Percentiles rank a stretch among this genome's conserved stretches.
Evolutionary conservation across 2,797 vertebrate species (phyloP).

Genomic region (Lutjanus argentimaculatus): DNA sequence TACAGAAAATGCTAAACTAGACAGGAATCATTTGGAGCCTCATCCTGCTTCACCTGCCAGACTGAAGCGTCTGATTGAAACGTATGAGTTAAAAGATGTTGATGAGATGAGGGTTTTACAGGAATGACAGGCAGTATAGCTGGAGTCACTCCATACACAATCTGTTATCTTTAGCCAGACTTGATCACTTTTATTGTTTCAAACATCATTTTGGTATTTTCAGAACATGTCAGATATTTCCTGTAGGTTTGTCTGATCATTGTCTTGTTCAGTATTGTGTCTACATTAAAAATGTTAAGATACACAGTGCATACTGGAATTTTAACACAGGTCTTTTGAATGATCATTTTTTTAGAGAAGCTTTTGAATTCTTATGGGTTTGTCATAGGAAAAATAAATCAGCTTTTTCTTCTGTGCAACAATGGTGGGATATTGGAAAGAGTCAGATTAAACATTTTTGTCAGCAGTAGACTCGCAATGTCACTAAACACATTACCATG

Average conservation of each 20-base stretch:
- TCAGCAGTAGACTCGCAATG: neutral
- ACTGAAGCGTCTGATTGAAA: neutral
- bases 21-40: neutral
- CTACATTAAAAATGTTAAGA: too few species aligned
- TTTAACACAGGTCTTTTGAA: too few species aligned
- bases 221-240: neutral
- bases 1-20: neutral
- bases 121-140: neutral
- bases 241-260: neutral
- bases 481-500: neutral
- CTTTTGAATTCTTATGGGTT: neutral
- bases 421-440: neutral
- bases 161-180: neutral
- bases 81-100: neutral
- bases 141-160: neutral
- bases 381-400: neutral
- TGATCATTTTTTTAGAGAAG: neutral
- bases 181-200: neutral
- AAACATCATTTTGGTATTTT: neutral
- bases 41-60: neutral
- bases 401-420: neutral
- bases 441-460: neutral
- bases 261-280: neutral
- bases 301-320: too few species aligned
- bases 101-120: neutral